A percentile compares a stretch with the other conserved stretches of the same genome.
These are phyloP conservation scores for Hymenopus coronatus DNA, from an alignment of 2,888 invertebrate species.

Conservation along the genomic window DNA sequence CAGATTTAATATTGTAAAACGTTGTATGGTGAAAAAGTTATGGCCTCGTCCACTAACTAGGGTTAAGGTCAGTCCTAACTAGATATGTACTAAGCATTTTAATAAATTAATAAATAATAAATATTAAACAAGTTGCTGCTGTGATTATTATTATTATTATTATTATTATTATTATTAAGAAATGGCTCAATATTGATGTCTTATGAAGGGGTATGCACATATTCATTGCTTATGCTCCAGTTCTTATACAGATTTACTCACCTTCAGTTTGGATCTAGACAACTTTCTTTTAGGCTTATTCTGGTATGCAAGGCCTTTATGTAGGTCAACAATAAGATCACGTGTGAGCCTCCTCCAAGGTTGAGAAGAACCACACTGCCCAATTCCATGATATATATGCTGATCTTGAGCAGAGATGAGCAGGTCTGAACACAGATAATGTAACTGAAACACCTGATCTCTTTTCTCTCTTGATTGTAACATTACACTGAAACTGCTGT, in stretches of 20 bases:
- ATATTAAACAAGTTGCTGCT: too few relatives aligned
- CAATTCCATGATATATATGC: constrained; percentile 82
- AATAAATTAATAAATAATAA: too few relatives aligned
- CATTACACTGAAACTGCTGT: constrained; percentile 77
- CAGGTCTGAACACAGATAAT: constrained; percentile 75
- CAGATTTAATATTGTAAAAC: too few relatives aligned
- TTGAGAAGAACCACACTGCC: constrained; percentile 31
- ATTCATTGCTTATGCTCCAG: too few relatives aligned
- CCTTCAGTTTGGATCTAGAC: constrained; percentile 68
- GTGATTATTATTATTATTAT: too few relatives aligned
- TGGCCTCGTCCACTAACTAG: too few relatives aligned
- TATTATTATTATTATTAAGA: too few relatives aligned
- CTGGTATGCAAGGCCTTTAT: constrained; percentile 76
- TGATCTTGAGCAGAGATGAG: constrained; percentile 71
- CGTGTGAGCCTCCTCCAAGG: constrained; percentile 78
- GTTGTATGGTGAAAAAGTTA: too few relatives aligned
- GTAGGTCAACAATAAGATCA: constrained; percentile 85
- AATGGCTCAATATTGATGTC: too few relatives aligned
- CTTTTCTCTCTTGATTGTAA: constrained; percentile 75
- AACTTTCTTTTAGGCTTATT: constrained; percentile 68
- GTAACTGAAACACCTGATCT: constrained; percentile 69
- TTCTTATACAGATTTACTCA: constrained; percentile 40
- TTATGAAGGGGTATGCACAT: too few relatives aligned
- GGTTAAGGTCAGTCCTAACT: too few relatives aligned
- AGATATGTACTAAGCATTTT: too few relatives aligned